Evolutionary conservation across 1,140 invertebrate species (phyloP).

Genomic region (Drosophila nebulosa): DNA sequence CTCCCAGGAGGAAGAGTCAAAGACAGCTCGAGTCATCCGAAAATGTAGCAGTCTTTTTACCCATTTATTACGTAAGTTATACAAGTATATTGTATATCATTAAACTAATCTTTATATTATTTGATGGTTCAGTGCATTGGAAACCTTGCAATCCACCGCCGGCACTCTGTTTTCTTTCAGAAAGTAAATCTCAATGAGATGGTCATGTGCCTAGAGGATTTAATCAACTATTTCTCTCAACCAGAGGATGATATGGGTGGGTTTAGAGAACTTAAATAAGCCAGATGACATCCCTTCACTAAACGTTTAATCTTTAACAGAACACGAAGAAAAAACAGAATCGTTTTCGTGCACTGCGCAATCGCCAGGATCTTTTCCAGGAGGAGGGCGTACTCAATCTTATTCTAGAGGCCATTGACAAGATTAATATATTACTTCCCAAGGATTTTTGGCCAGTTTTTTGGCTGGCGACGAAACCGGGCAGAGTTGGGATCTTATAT

Average conservation of each 20-base stretch:
- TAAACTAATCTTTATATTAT: slow-evolving; percentile 46
- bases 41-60: slow-evolving; percentile 99
- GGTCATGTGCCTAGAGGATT: slow-evolving; percentile 98
- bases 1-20: slow-evolving; percentile 99
- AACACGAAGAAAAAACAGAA: slow-evolving; percentile 99
- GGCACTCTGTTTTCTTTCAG: slow-evolving; percentile 91
- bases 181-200: slow-evolving; percentile 96
- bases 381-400: slow-evolving; percentile 99
- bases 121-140: slow-evolving; percentile 88
- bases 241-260: slow-evolving; percentile 98
- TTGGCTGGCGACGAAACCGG: slow-evolving; percentile 93
- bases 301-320: slow-evolving; percentile 81
- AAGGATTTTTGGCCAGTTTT: slow-evolving; percentile 92
- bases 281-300: not conserved
- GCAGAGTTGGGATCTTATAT: slow-evolving; percentile 97
- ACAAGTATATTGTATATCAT: too few species aligned
- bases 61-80: slow-evolving; percentile 94
- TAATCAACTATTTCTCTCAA: slow-evolving; percentile 99
- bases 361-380: slow-evolving; percentile 99
- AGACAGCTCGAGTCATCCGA: slow-evolving; percentile 98
- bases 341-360: slow-evolving; percentile 95
- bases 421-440: slow-evolving; percentile 98
- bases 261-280: slow-evolving; percentile 16
- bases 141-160: slow-evolving; percentile 92
- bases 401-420: slow-evolving; percentile 99